phyloP scores from a whole-genome alignment of 2,888 invertebrate species.

The Lasioglossum leucozonium region DNA sequence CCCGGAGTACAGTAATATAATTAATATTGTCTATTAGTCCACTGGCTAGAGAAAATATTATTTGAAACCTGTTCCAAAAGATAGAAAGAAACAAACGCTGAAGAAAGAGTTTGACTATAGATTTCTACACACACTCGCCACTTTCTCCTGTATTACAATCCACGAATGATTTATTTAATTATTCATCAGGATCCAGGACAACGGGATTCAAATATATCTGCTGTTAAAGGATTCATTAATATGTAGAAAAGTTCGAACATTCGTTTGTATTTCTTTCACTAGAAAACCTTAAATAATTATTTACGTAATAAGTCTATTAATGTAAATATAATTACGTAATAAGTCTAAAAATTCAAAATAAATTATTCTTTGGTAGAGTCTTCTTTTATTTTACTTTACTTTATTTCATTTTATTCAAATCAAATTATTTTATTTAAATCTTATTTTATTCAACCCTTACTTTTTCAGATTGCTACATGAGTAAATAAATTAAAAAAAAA shows the following conservation, averaged over 20 bases:
- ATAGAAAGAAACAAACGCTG: background rate
- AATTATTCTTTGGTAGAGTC: too few species aligned
- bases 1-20: conserved; percentile 3
- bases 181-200: background rate
- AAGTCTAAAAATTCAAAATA: too few species aligned
- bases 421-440: too few species aligned
- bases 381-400: too few species aligned
- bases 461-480: too few species aligned
- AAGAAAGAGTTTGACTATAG: background rate
- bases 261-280: background rate
- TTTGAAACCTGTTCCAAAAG: background rate
- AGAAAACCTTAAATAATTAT: background rate
- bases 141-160: conserved; percentile 16
- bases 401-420: too few species aligned
- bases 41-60: background rate
- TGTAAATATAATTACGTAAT: background rate
- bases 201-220: background rate
- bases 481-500: too few species aligned
- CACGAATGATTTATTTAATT: background rate
- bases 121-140: background rate
- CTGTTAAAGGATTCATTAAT: background rate
- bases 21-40: conserved; percentile 23
- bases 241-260: background rate
- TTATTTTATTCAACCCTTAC: too few species aligned
- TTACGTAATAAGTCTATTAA: background rate